Conservation (phyloP, 2,888 invertebrate species). For the Phortica okadai region DNA sequence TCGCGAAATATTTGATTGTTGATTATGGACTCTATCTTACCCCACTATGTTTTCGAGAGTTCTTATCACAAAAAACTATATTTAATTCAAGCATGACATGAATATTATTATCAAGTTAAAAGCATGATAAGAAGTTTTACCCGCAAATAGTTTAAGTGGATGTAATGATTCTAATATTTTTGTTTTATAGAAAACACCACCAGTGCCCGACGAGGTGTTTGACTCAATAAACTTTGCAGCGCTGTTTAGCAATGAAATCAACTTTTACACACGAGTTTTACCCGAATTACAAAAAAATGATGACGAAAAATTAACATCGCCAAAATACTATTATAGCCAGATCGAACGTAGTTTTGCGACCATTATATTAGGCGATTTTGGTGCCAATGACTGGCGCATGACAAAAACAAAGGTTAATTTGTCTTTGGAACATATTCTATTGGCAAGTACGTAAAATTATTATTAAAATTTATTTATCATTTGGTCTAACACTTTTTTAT, state of each 20-base stretch:
- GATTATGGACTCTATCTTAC: too few species aligned
- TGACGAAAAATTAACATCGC: slow-evolving; percentile 53
- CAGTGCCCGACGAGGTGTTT: slow-evolving; percentile 59
- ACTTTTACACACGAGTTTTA: slow-evolving; percentile 66
- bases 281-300: slow-evolving; percentile 60
- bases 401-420: slow-evolving; percentile 63
- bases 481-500: too few species aligned
- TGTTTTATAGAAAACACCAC: slow-evolving; percentile 69
- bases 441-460: slow-evolving; percentile 60
- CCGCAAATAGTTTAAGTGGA: too few species aligned
- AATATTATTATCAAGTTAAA: too few species aligned
- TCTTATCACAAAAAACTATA: neutral
- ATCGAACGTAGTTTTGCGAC: slow-evolving; percentile 57
- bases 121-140: too few species aligned
- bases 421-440: slow-evolving; percentile 70
- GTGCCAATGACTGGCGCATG: slow-evolving; percentile 64
- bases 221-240: slow-evolving; percentile 61
- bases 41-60: neutral
- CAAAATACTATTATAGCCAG: slow-evolving; percentile 69
- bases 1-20: too few species aligned
- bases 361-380: slow-evolving; percentile 71
- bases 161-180: neutral
- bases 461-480: neutral
- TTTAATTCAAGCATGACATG: neutral
- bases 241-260: slow-evolving; percentile 72